These are phyloP conservation scores for Caenorhabditis becei DNA, from an alignment of 2,888 invertebrate genomes.

Conservation along the genomic window DNA sequence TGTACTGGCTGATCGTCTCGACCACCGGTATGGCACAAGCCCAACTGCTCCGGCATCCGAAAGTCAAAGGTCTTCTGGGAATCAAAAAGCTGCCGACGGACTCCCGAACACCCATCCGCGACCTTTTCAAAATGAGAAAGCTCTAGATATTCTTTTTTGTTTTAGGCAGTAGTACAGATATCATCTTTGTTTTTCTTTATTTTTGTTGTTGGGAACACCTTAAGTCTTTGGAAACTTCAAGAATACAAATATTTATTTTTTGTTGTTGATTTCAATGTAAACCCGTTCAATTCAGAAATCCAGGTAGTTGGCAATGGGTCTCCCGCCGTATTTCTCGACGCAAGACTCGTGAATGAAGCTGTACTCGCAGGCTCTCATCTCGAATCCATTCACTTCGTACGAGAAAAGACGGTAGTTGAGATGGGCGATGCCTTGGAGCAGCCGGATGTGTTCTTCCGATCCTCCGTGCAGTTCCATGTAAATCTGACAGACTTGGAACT, in stretches of 20 bases:
- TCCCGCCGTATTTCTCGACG: constrained; percentile 54
- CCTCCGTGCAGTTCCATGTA: constrained; percentile 64
- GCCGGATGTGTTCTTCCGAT: constrained; percentile 35
- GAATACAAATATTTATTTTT: not conserved
- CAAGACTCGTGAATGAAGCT: constrained; percentile 65
- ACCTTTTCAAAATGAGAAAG: constrained; percentile 72
- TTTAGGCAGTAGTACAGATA: constrained; percentile 22
- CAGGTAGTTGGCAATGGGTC: constrained; percentile 44
- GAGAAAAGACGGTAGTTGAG: constrained; percentile 60
- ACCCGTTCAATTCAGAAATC: constrained; percentile 15
- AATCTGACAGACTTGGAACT: constrained; percentile 56
- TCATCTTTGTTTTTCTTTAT: constrained; percentile 9
- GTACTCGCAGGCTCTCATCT: constrained; percentile 64
- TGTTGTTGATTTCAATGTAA: not conserved
- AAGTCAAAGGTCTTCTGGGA: constrained; percentile 72
- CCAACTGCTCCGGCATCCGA: constrained; percentile 75
- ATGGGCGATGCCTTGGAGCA: constrained; percentile 53
- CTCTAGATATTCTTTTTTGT: constrained; percentile 11
- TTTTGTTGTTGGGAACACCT: constrained; percentile 3
- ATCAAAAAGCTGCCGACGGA: constrained; percentile 79
- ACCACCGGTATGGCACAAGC: constrained; percentile 75
- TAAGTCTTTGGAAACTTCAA: not conserved
- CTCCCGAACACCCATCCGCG: constrained; percentile 75
- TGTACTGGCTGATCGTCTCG: constrained; percentile 78
- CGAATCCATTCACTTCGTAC: constrained; percentile 66